Conservation (phyloP, 1,140 invertebrate genomes). For the Wiebesia pumilae region DNA sequence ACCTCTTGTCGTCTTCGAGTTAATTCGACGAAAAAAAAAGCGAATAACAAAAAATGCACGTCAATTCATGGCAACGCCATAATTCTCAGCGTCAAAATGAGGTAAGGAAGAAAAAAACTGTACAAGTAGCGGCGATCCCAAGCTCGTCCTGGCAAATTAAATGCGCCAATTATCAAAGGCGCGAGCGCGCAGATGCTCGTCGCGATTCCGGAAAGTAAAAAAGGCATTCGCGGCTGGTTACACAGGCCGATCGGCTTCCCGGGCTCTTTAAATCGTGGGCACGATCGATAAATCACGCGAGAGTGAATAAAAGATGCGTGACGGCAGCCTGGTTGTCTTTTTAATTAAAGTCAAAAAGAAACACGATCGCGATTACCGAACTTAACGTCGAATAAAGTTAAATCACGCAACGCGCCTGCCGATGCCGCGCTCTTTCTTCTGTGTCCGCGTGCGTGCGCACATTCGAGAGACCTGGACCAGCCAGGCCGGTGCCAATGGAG, state of each 20-base stretch:
- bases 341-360: slow-evolving; percentile 52
- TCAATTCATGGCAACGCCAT: slow-evolving; percentile 15
- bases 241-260: neutral
- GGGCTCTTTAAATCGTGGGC: slow-evolving; percentile 10
- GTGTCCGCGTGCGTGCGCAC: neutral
- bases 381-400: slow-evolving; percentile 52
- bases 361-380: slow-evolving; percentile 50
- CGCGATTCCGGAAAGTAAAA: slow-evolving; percentile 36
- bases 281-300: slow-evolving; percentile 37
- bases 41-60: neutral
- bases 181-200: slow-evolving; percentile 38
- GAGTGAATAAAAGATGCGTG: slow-evolving; percentile 46
- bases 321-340: slow-evolving; percentile 45
- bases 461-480: neutral
- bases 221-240: slow-evolving; percentile 13
- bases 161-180: slow-evolving; percentile 38
- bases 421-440: slow-evolving; percentile 28
- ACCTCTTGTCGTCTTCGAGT: neutral
- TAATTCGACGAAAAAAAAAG: slow-evolving; percentile 6
- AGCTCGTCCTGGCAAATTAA: slow-evolving; percentile 39
- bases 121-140: slow-evolving; percentile 3
- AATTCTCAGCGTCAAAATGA: neutral
- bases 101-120: neutral
- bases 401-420: slow-evolving; percentile 42
- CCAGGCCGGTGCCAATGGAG: slow-evolving; percentile 4